Evolutionary conservation across 2,113 vertebrate species (phyloP).

Genomic region (Lophotis ruficrista): DNA sequence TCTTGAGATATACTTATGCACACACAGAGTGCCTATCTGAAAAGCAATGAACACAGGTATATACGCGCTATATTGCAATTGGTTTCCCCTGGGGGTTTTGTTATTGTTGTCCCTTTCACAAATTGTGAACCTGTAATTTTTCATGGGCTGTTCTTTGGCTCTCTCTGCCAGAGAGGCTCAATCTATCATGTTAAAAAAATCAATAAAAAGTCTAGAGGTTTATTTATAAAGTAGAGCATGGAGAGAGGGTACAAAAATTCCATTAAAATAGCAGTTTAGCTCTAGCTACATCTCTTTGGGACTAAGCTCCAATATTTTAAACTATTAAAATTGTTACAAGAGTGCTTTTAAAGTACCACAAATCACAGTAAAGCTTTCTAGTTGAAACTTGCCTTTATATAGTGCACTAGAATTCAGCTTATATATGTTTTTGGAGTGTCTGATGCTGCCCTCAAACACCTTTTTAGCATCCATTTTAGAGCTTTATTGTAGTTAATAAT

Average conservation of each 20-base stretch:
- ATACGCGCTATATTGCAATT: neutral
- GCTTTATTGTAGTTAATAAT: conserved; percentile 44
- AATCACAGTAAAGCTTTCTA: conserved; percentile 44
- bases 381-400: conserved; percentile 48
- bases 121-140: conserved; percentile 51
- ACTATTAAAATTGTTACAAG: conserved; percentile 58
- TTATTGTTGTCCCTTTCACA: conserved; percentile 50
- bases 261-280: conserved; percentile 57
- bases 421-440: conserved; percentile 8
- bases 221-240: conserved; percentile 60
- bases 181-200: conserved; percentile 66
- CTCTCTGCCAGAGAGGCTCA: conserved; percentile 39
- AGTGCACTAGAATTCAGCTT: conserved; percentile 22
- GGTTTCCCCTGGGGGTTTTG: neutral
- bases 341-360: conserved; percentile 54
- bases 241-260: conserved; percentile 44
- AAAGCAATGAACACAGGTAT: neutral
- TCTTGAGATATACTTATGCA: neutral
- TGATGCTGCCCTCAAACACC: conserved; percentile 32
- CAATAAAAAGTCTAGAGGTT: conserved; percentile 58
- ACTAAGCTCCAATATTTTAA: conserved; percentile 50
- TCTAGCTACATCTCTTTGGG: conserved; percentile 32
- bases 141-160: conserved; percentile 37
- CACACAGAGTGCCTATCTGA: neutral
- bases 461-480: conserved; percentile 38